Evolutionary conservation across 2,797 vertebrate genomes (phyloP), one percentile per base, ranked within the genome.

Genomic region (Salmo trutta): DNA sequence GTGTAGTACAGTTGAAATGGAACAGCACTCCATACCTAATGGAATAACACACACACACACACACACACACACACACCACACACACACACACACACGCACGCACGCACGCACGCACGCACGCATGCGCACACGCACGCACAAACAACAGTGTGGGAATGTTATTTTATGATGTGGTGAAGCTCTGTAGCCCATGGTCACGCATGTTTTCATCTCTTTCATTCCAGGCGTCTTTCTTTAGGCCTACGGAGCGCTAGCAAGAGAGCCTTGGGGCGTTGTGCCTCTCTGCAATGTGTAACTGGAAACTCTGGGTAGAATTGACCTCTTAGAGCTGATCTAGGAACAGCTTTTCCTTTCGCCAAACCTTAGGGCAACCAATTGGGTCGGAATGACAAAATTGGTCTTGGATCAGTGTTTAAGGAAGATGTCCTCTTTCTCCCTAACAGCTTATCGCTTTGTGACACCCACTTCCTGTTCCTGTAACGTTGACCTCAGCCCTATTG

Each of bases 201-300:
- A 36, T 80, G 65, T 10, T 71, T 78, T 73, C 69, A 71, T 47
- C 2, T 71, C 54, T 75, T 72, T 75, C 51, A 76, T 41, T 70
- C 27, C 51, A 73, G 56, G 68, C 15, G 41, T 59, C 17, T 59
- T 21, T 59, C 19, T 59, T 8, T 59, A 19, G 16, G 54, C 16
- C 19, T 59, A n/a, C 19, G 7, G 19, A 59, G 17, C 54, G 17
- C 17, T 59, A 59, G 54, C 7, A 59, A 5, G 17, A 7, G 6
- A 3, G 56, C 19, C 19, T 16, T 16, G 53, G 53, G 54, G n/a
- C 19, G 3, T n/a, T 59, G 19, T 21, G 56, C 8, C 56, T n/a
- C 56, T 21, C 64, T 3, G 64, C 64, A 66, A 66, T 27, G 64
- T 27, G 24, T 27, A 66, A 29, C 64, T 66, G 64, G 21, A 66